Evolutionary conservation across 2,888 invertebrate genomes (phyloP).

Genomic region (Perizoma affinitatum): DNA sequence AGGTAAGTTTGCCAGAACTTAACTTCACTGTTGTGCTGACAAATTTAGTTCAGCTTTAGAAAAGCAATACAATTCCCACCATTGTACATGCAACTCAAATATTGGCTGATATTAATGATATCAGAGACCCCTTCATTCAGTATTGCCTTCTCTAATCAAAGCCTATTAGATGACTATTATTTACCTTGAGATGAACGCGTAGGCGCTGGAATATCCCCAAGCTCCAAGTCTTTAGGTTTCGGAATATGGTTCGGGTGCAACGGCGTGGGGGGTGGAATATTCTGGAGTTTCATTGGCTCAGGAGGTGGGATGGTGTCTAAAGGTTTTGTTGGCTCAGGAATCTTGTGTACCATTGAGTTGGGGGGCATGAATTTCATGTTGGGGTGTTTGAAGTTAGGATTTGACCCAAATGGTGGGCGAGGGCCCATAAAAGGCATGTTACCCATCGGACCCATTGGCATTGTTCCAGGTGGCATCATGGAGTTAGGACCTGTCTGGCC

Average conservation of each 20-base stretch:
- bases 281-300: slow-evolving; percentile 80
- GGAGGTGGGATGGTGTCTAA: slow-evolving; percentile 24
- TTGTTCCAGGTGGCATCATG: slow-evolving; percentile 42
- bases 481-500: slow-evolving; percentile 32
- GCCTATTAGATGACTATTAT: slow-evolving; percentile 28
- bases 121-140: slow-evolving; percentile 42
- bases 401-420: slow-evolving; percentile 69
- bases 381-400: slow-evolving; percentile 60
- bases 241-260: slow-evolving; percentile 66
- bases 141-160: slow-evolving; percentile 26
- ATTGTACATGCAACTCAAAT: not conserved
- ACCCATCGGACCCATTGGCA: slow-evolving; percentile 39
- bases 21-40: too few species aligned
- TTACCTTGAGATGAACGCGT: slow-evolving; percentile 66
- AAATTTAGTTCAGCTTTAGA: too few species aligned
- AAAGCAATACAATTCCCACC: too few species aligned
- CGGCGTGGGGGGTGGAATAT: slow-evolving; percentile 85
- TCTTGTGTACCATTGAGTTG: slow-evolving; percentile 24
- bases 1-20: too few species aligned
- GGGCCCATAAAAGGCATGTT: slow-evolving; percentile 71
- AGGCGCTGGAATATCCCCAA: slow-evolving; percentile 81
- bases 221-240: slow-evolving; percentile 63
- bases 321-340: slow-evolving; percentile 23
- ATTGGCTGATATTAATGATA: slow-evolving; percentile 27
- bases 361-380: slow-evolving; percentile 60